Evolutionary conservation across 2,888 invertebrate genomes (phyloP), one percentile per base, ranked within the genome.

Genomic region (Ephialtes manifestator): DNA sequence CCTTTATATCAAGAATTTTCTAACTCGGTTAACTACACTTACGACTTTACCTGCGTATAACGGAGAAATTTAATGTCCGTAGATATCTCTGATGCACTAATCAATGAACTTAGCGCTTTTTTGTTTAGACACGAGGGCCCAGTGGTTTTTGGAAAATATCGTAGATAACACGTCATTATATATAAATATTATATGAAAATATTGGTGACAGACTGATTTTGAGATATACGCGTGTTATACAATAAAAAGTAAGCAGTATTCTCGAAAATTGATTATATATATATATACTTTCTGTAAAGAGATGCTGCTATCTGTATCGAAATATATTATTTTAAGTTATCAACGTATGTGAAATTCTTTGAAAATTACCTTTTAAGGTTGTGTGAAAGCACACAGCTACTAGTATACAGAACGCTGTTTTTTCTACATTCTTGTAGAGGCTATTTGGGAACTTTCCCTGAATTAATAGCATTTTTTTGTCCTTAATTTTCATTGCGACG

Each of bases 241-340:
- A 71, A 72, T 70, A 68, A 70, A 68, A 78, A 77, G 48, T 60
- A 46, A 46, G 70, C 79, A 65, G 70, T 60, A 70, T 80, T 80
- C 76, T 72, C 65, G 20, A 70, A 75, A 74, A 46, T 76, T 15
- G 60, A 76, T 71, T 63, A 82, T 53, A 58, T 43, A 81, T 43
- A 51, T 28, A 58, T 60, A 78, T n/a, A 35, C 51, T 43, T 71
- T 78, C 53, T 77, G 68, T 60, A 53, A 81, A 70, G 80, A 79
- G 51, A 74, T 85, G 75, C 71, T 85, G 79, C 67, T 76, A 51
- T 74, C 71, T 76, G 82, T 82, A 86, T 80, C 80, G 74, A 85
- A 87, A 85, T 87, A 87, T 82, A 85, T 85, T 86, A 85, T 87
- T 82, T 83, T 84, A 63, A 78, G 65, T 68, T 79, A 39, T 65